Percentiles rank a stretch among this genome's conserved stretches.
phyloP scores from a whole-genome alignment of 2,888 invertebrate genomes.

The Lampropteryx suffumata region DNA sequence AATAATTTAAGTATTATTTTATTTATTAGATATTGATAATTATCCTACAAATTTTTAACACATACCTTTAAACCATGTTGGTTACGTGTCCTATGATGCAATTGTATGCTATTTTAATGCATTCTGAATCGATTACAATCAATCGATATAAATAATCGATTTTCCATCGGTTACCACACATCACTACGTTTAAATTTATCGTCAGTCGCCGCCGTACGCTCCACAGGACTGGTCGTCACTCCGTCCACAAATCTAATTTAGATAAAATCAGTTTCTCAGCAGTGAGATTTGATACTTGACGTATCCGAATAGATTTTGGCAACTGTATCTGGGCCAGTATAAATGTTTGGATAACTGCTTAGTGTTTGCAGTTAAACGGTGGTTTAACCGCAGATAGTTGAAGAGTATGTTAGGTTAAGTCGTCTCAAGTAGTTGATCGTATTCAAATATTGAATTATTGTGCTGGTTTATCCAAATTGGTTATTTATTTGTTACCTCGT shows the following conservation, averaged over 20 bases:
- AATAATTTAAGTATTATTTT: too few relatives aligned
- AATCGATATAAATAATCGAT: conserved; percentile 46
- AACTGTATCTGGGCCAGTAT: conserved; percentile 37
- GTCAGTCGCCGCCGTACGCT: conserved; percentile 47
- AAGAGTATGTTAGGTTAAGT: conserved; percentile 11
- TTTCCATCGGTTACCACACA: conserved; percentile 28
- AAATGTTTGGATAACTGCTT: conserved; percentile 36
- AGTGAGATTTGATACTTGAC: conserved; percentile 38
- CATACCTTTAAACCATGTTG: too few relatives aligned
- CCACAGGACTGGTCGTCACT: conserved; percentile 19
- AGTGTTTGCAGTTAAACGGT: conserved; percentile 29
- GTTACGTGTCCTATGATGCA: too few relatives aligned
- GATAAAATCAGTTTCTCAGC: conserved; percentile 20
- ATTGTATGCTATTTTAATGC: too few relatives aligned
- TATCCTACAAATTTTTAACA: too few relatives aligned
- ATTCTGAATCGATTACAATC: conserved; percentile 19
- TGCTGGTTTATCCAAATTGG: conserved; percentile 11
- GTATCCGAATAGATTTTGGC: conserved; percentile 37
- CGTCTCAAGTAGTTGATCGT: conserved; percentile 18
- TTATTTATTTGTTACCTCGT: conserved; percentile 15
- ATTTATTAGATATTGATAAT: too few relatives aligned
- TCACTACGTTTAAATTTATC: conserved; percentile 58
- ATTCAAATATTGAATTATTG: conserved; percentile 10
- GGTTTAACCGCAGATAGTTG: conserved; percentile 11
- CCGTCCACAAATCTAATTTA: conserved; percentile 17